A percentile compares a stretch with the other conserved stretches of the same genome.
Evolutionary conservation across 2,797 vertebrate genomes (phyloP).

Genomic region (Pseudochirops cupreus): DNA sequence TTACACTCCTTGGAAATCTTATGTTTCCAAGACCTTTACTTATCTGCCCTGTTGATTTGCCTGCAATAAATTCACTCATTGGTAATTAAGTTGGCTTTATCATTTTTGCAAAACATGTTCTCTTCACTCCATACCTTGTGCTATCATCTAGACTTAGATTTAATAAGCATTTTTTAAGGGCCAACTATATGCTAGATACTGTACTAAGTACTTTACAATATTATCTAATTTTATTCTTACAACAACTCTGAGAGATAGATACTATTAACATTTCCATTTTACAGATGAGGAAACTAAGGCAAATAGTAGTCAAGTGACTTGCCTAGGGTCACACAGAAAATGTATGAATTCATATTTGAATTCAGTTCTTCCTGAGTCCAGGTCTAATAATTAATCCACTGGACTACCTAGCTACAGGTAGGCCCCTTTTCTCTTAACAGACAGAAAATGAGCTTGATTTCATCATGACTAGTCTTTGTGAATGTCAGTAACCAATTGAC

Average conservation of each 20-base stretch:
- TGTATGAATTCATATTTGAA: background rate
- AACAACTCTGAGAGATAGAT: background rate
- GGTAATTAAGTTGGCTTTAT: background rate
- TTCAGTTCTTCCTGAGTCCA: background rate
- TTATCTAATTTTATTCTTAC: background rate
- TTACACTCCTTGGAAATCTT: background rate
- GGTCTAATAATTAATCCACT: background rate
- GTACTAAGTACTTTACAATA: background rate
- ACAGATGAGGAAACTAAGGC: background rate
- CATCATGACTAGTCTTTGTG: background rate
- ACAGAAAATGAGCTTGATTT: background rate
- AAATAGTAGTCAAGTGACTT: background rate
- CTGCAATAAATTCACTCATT: background rate
- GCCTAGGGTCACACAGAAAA: background rate
- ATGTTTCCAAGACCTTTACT: background rate
- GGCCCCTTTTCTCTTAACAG: background rate
- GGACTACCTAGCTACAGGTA: background rate
- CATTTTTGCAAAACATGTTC: background rate
- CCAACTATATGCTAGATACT: background rate
- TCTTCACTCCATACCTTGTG: background rate
- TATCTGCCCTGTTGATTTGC: background rate
- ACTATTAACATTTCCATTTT: background rate
- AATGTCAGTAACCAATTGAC: background rate
- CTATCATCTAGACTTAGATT: background rate
- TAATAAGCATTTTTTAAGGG: background rate